phyloP scores from a whole-genome alignment of 2,113 vertebrate species.

The Stercorarius parasiticus region DNA sequence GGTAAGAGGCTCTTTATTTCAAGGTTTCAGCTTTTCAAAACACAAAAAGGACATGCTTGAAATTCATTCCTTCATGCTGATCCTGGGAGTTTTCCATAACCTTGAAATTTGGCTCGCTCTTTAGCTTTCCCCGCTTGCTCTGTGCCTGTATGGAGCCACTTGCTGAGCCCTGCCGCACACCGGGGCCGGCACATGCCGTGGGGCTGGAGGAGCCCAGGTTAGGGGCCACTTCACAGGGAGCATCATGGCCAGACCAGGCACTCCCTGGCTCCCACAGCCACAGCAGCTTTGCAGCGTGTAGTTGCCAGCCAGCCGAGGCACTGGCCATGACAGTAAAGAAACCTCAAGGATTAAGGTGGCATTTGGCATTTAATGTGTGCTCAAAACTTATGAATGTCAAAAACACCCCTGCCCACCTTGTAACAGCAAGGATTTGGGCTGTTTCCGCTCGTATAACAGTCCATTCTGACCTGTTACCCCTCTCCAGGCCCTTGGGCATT shows the following conservation, averaged over 20 bases:
- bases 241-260: neutral
- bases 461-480: fast-evolving
- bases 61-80: neutral
- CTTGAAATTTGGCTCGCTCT: neutral
- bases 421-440: neutral
- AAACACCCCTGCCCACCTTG: fast-evolving
- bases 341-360: neutral
- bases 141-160: fast-evolving
- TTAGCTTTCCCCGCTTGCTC: neutral
- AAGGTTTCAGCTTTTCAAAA: neutral
- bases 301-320: neutral
- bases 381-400: fast-evolving
- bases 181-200: fast-evolving
- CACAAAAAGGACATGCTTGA: neutral
- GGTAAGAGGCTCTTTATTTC: neutral
- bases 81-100: constrained; percentile 35
- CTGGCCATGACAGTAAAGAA: fast-evolving
- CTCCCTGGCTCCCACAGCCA: fast-evolving
- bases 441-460: neutral
- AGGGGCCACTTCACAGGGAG: neutral
- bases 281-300: neutral
- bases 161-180: fast-evolving
- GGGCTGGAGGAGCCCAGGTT: fast-evolving
- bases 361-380: neutral
- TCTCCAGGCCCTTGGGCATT: neutral